phyloP scores from a whole-genome alignment of 2,888 invertebrate species.

The Drosophila tripunctata region DNA sequence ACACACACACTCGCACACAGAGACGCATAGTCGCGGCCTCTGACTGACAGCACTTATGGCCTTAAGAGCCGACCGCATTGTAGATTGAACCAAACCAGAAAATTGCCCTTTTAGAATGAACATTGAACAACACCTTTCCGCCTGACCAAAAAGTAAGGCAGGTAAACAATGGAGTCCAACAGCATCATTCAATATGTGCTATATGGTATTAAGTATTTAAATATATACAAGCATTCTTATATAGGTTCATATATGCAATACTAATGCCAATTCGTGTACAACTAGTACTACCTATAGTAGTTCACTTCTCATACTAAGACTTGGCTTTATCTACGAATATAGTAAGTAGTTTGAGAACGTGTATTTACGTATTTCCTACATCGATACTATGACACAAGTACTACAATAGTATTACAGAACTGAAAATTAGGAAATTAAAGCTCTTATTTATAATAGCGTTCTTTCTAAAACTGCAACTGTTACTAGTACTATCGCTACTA shows the following conservation, averaged over 20 bases:
- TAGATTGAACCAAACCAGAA: slow-evolving; percentile 13
- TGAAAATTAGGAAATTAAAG: too few relatives aligned
- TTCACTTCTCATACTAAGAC: too few relatives aligned
- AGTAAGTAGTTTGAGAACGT: too few relatives aligned
- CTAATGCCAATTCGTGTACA: neutral
- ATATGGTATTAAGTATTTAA: too few relatives aligned
- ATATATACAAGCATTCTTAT: neutral
- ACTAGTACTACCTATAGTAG: neutral
- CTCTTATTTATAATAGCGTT: too few relatives aligned
- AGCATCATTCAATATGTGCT: slow-evolving; percentile 24
- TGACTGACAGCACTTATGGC: slow-evolving; percentile 43
- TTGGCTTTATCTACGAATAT: too few relatives aligned
- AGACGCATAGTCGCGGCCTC: slow-evolving; percentile 5
- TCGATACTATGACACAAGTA: neutral
- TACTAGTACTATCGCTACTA: neutral
- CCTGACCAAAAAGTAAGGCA: slow-evolving; percentile 2
- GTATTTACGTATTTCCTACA: too few relatives aligned
- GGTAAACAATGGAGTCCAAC: slow-evolving; percentile 4
- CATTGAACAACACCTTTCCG: slow-evolving; percentile 37
- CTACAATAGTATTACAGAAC: too few relatives aligned
- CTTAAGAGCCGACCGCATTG: slow-evolving; percentile 39
- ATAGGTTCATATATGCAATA: neutral
- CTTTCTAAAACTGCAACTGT: neutral
- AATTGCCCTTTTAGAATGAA: slow-evolving; percentile 43
- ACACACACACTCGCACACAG: slow-evolving; percentile 14